A percentile compares a stretch with the other conserved stretches of the same genome.
Evolutionary conservation across 2,888 invertebrate genomes (phyloP).

Genomic region (Dasysyrphus albostriatus): DNA sequence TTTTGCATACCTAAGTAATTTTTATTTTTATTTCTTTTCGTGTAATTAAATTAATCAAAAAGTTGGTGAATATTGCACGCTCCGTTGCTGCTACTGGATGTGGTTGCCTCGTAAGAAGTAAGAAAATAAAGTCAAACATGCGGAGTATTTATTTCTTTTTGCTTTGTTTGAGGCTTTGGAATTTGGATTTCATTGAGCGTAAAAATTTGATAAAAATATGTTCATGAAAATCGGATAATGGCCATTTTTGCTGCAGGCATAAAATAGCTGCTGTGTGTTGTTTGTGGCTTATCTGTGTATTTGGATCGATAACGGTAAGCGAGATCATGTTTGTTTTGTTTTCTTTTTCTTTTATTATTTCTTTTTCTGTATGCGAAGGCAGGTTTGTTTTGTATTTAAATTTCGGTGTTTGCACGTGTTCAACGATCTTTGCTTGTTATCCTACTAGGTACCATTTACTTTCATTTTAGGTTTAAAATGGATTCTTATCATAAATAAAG

Average conservation of each 20-base stretch:
- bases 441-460: constrained; percentile 20
- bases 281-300: constrained; percentile 56
- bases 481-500: constrained; percentile 53
- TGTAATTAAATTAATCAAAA: constrained; percentile 73
- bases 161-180: constrained; percentile 2
- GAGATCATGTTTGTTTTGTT: constrained; percentile 52
- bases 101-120: constrained; percentile 30
- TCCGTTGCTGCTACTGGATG: constrained; percentile 24
- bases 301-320: constrained; percentile 58
- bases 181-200: constrained; percentile 64
- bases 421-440: constrained; percentile 27
- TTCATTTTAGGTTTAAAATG: constrained; percentile 54
- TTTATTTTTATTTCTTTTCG: constrained; percentile 67
- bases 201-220: constrained; percentile 62
- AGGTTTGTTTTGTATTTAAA: not conserved
- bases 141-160: not conserved
- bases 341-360: constrained; percentile 4
- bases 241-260: constrained; percentile 25
- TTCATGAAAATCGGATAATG: constrained; percentile 63
- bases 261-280: constrained; percentile 5
- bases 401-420: constrained; percentile 55
- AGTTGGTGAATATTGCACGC: constrained; percentile 56
- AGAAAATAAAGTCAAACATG: constrained; percentile 15
- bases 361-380: not conserved
- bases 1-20: constrained; percentile 43